Evolutionary conservation across 2,113 vertebrate genomes (phyloP), one percentile per base, ranked within the genome.

Genomic region (Lycaon pictus): DNA sequence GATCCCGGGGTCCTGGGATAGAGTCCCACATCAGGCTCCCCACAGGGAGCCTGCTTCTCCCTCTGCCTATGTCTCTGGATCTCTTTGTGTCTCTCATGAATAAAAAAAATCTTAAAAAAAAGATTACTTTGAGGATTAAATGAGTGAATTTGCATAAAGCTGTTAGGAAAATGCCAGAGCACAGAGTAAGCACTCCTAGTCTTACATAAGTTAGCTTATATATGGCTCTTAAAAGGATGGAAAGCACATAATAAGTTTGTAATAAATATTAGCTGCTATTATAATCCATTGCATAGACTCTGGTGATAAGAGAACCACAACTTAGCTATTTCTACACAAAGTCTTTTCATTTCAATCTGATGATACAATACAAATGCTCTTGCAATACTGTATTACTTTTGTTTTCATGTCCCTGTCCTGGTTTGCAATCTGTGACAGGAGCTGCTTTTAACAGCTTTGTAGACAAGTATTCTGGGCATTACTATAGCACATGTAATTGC

Each of bases 341-440:
- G 2, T 4, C 19, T 5, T 79, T 82, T 95, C 0, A 8, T 95
- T 95, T 91, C 17, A 62, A 80, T 91, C 35, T 88, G 25, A 93
- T 85, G 8, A 67, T 43, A 94, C 2, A 69, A 79, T 74, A 58
- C 15, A 95, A 83, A 86, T 86, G n/a, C 1, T 55, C 12, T 96
- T 91, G 20, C 15, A 81, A 76, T 92, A 69, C 13, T 67, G 2
- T 72, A 82, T 83, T 80, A 43, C 43, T 65, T 94, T 94, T 83
- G 69, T 79, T 19, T 94, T 8, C 53, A 92, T 88, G 71, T 84
- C 22, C 7, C 16, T 96, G 51, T 76, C 7, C 43, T 92, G 20
- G 74, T 97, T 96, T 98, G 11, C 65, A 83, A 29, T 88, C 58
- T 92, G 27, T 91, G 35, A 81, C 25, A 97, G 6, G 56, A 43